Evolutionary conservation across 2,797 vertebrate species (phyloP).

Genomic region (Pampus argenteus): DNA sequence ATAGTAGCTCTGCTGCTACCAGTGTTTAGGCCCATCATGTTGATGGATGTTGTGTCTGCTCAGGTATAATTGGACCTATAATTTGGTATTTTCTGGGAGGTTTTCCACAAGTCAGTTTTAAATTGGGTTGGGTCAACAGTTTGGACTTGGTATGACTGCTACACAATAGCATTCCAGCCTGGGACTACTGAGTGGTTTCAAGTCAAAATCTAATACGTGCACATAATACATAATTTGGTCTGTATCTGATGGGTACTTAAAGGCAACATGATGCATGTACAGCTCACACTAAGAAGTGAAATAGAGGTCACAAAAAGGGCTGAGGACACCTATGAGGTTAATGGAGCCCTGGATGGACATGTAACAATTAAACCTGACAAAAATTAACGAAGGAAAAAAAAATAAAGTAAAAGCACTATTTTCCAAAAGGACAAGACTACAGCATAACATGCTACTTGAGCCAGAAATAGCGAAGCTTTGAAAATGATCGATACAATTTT

Average conservation of each 20-base stretch:
- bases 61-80: background rate
- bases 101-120: constrained; percentile 2
- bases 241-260: background rate
- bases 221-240: too few relatives aligned
- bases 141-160: too few relatives aligned
- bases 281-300: too few relatives aligned
- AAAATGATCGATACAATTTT: constrained; percentile 18
- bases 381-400: too few relatives aligned
- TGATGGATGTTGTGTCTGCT: background rate
- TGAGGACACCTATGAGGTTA: too few relatives aligned
- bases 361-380: too few relatives aligned
- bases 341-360: too few relatives aligned
- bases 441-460: background rate
- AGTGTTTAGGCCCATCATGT: background rate
- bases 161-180: too few relatives aligned
- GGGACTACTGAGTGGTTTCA: background rate
- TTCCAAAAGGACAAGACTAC: background rate
- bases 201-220: background rate
- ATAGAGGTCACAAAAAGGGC: too few relatives aligned
- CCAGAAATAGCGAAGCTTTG: constrained; percentile 28
- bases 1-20: background rate
- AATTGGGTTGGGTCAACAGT: background rate
- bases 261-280: background rate
- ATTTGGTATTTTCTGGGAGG: background rate
- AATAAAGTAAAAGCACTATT: too few relatives aligned